Base-by-base conservation (phyloP, 2,113 vertebrate genomes). In the Euleptes europaea region DNA sequence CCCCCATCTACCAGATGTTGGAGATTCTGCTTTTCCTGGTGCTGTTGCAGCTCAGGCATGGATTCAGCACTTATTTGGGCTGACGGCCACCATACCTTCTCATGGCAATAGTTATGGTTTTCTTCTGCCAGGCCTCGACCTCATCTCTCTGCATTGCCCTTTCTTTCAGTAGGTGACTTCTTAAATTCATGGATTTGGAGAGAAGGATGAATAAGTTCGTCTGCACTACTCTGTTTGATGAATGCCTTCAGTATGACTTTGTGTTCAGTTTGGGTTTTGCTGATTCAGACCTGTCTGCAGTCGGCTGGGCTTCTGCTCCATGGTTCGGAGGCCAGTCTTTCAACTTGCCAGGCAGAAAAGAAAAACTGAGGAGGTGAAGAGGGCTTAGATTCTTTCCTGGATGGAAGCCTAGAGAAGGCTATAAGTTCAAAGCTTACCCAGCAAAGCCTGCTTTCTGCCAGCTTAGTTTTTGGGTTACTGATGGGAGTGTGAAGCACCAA, bases 281-380 rank as follows among this genome's bases (percentile, higher is more conserved):
- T 83, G 81, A 83, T 74, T 83, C 81, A 83, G 54, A 63, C 31
- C 31, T 40, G 73, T 72, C 80, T 72, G 26, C 67, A 72, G 71
- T 73, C 74, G 54, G 81, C 51, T 65, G 26, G 38, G 40, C 44
- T 74, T 83, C 38, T 83, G 70, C 42, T 9, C 8, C 19, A 19
- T 38, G 60, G 31, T 51, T 83, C 73, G 31, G 38, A 47, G 70
- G 70, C 38, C 38, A 65, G 38, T 44, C 15, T 63, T 74, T 12
- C 19, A 74, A 38, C 54, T 74, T 74, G 31, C 70, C 54, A 73
- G 70, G n/a, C 54, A 65, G 54, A 31, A 60, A 73, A 63, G 60
- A 38, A 42, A 73, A 73, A 12, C 40, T 15, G 63, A 63, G 38
- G 73, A 63, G 57, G 10, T 60, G 49, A 83, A 74, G 54, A 60